These are phyloP conservation scores for Dromiciops gliroides DNA, from an alignment of 2,113 vertebrate genomes.

Conservation along the genomic window DNA sequence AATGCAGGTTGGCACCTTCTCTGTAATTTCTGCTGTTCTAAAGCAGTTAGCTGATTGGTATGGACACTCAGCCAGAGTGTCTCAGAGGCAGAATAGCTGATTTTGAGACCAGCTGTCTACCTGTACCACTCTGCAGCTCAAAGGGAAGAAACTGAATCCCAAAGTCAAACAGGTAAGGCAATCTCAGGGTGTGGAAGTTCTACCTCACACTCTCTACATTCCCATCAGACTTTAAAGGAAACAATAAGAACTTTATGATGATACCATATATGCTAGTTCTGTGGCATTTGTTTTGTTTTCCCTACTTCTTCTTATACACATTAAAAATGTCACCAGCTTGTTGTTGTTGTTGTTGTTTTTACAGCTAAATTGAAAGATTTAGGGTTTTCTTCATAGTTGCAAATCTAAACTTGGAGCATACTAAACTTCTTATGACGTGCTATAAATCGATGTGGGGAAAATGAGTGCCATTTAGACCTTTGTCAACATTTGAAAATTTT, in stretches of 20 bases:
- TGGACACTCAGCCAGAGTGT: background rate
- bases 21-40: background rate
- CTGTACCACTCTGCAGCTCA: background rate
- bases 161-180: background rate
- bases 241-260: background rate
- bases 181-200: no score
- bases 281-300: constrained; percentile 21
- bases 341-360: background rate
- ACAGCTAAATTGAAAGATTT: background rate
- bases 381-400: background rate
- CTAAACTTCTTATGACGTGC: background rate
- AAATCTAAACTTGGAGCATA: background rate
- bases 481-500: background rate
- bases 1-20: background rate
- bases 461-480: background rate
- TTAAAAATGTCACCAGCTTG: constrained; percentile 14
- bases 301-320: constrained; percentile 18
- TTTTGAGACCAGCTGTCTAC: background rate
- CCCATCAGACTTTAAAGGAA: background rate
- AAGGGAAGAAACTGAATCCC: background rate
- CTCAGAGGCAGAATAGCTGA: background rate
- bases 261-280: background rate
- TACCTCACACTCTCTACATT: background rate
- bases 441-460: background rate
- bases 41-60: background rate